These are phyloP conservation scores for Rhimphoctona megacephalus DNA, from an alignment of 2,888 invertebrate species.

Conservation along the genomic window DNA sequence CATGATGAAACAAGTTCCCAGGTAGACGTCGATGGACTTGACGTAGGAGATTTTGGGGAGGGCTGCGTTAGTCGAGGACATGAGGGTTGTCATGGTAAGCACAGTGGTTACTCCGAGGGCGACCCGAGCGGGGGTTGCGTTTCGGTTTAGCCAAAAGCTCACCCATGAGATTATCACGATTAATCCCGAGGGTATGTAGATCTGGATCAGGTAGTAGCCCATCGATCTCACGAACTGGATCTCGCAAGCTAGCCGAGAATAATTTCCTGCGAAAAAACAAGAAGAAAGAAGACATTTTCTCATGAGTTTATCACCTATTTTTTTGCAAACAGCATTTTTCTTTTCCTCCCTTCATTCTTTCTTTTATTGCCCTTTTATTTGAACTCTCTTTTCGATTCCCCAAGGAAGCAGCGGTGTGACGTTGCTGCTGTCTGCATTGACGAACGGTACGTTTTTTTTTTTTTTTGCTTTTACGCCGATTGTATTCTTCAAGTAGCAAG, in stretches of 20 bases:
- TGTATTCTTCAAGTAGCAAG: neutral
- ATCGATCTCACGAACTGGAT: conserved; percentile 98
- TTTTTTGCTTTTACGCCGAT: neutral
- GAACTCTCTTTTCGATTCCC: neutral
- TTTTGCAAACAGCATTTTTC: conserved; percentile 6
- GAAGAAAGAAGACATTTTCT: conserved; percentile 73
- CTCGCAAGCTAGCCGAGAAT: conserved; percentile 97
- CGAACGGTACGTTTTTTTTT: neutral
- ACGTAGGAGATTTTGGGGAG: conserved; percentile 99
- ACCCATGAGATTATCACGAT: conserved; percentile 99
- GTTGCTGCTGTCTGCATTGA: neutral
- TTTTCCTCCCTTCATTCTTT: conserved; percentile 27
- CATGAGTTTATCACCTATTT: conserved; percentile 58
- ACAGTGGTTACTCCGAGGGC: conserved; percentile 98
- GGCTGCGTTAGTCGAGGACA: conserved; percentile 98
- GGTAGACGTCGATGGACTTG: conserved; percentile 98
- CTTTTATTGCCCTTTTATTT: conserved; percentile 18
- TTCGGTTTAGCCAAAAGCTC: conserved; percentile 98
- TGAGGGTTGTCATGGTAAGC: conserved; percentile 98
- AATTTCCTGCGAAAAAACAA: conserved; percentile 91
- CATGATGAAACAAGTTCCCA: conserved; percentile 99
- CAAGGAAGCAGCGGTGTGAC: neutral
- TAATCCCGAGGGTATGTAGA: conserved; percentile 98
- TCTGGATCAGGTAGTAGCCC: conserved; percentile 99
- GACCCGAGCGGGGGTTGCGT: conserved; percentile 97